Conservation (phyloP, 2,113 vertebrate genomes). For the Upupa epops region DNA sequence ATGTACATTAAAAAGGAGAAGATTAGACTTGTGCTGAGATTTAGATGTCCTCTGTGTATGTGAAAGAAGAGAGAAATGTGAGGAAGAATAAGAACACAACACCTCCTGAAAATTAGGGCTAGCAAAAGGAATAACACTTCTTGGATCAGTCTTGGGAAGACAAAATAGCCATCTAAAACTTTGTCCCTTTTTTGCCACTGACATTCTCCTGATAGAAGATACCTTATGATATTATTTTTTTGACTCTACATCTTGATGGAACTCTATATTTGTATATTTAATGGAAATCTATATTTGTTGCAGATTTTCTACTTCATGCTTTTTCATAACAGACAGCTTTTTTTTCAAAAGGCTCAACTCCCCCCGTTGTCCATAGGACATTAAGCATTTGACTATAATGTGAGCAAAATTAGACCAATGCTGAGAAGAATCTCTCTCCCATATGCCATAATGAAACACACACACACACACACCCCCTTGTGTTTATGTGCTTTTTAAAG, state of each 20-base stretch:
- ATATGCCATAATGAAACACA: constrained; percentile 14
- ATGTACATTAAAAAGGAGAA: constrained; percentile 13
- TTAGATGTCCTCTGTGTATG: not conserved
- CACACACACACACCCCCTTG: too few species aligned
- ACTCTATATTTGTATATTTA: constrained; percentile 20
- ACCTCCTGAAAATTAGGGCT: not conserved
- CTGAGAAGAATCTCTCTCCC: constrained; percentile 36
- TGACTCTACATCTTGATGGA: not conserved
- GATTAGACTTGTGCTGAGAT: constrained; percentile 14
- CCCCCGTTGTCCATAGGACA: constrained; percentile 14
- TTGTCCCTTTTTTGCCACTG: not conserved
- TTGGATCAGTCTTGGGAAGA: not conserved
- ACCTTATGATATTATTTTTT: not conserved
- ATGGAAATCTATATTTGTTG: constrained; percentile 11
- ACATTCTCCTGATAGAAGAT: not conserved
- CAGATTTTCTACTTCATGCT: not conserved
- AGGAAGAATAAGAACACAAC: not conserved
- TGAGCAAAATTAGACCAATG: constrained; percentile 13
- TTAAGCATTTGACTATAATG: constrained; percentile 40
- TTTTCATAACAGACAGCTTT: not conserved
- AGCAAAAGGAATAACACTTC: not conserved
- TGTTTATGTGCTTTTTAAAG: constrained; percentile 58
- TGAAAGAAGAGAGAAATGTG: not conserved
- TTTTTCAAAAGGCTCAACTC: not conserved
- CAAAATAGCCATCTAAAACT: not conserved